phyloP scores from a whole-genome alignment of 2,113 vertebrate genomes.

The Entelurus aequoreus region DNA sequence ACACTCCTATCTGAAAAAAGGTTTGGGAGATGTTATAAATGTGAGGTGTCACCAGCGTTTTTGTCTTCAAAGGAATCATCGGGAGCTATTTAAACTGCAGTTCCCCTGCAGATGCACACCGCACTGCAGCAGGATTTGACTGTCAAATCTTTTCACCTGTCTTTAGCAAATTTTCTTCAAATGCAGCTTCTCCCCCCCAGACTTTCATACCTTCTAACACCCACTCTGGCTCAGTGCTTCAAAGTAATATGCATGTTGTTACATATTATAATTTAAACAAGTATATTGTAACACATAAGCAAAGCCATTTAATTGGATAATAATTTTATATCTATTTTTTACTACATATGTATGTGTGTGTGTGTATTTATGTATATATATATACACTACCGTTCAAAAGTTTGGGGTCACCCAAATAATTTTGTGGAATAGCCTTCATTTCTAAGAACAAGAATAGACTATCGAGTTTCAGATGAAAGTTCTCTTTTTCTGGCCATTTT shows the following conservation, averaged over 20 bases:
- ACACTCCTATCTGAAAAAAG: conserved; percentile 66
- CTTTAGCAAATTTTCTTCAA: conserved; percentile 36
- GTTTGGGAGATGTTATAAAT: conserved; percentile 72
- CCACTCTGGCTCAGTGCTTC: neutral
- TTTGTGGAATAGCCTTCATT: no score
- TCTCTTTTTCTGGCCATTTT: no score
- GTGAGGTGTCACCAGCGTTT: conserved; percentile 62
- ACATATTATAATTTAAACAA: no score
- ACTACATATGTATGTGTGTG: no score
- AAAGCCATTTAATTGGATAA: no score
- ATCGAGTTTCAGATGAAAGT: no score
- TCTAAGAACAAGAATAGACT: no score
- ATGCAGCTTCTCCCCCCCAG: conserved; percentile 7
- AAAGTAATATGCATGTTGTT: neutral
- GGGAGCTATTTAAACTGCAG: conserved; percentile 64
- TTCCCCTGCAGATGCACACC: conserved; percentile 51
- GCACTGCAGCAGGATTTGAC: conserved; percentile 51
- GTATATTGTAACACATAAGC: no score
- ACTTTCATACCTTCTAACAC: conserved; percentile 23
- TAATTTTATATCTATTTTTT: no score
- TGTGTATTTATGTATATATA: no score
- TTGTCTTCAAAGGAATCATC: conserved; percentile 67
- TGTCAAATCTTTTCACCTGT: conserved; percentile 57
- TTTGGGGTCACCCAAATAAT: no score
- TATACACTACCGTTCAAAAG: no score